phyloP scores from a whole-genome alignment of 1,140 invertebrate species.

The Scaptodrosophila lebanonensis region DNA sequence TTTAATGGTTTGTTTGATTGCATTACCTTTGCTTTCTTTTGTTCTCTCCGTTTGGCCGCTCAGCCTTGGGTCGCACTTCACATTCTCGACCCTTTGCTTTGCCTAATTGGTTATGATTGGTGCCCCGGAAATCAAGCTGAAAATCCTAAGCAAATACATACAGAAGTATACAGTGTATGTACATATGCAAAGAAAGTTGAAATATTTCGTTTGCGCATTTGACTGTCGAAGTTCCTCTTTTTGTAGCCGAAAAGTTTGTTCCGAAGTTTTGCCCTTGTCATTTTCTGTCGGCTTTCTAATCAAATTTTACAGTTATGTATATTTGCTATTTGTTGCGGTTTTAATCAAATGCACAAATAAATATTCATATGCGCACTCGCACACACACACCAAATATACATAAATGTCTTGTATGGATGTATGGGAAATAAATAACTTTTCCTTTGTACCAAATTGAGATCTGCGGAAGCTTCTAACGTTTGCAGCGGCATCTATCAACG shows the following conservation, averaged over 20 bases:
- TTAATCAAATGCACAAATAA: slow-evolving; percentile 12
- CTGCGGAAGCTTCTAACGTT: slow-evolving; percentile 19
- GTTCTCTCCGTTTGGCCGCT: neutral
- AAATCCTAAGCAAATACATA: too few relatives aligned
- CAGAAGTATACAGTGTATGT: too few relatives aligned
- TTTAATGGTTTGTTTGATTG: slow-evolving; percentile 56
- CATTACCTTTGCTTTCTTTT: slow-evolving; percentile 15
- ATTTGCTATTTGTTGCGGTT: slow-evolving; percentile 51
- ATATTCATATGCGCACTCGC: neutral
- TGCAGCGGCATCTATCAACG: slow-evolving; percentile 41
- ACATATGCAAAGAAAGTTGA: too few relatives aligned
- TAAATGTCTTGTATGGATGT: neutral
- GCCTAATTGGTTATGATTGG: too few relatives aligned
- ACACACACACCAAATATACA: neutral
- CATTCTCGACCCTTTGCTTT: too few relatives aligned
- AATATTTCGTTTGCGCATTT: too few relatives aligned
- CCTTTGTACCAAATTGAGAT: slow-evolving; percentile 33
- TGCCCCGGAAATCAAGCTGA: too few relatives aligned
- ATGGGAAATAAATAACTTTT: slow-evolving; percentile 50
- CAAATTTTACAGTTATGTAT: slow-evolving; percentile 59
- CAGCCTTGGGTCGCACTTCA: neutral
- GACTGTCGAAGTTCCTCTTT: too few relatives aligned
- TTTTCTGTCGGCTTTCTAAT: slow-evolving; percentile 47
- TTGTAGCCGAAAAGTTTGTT: too few relatives aligned
- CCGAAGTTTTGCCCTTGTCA: slow-evolving; percentile 44